phyloP scores from a whole-genome alignment of 2,888 invertebrate genomes.

The Eulithis testata region DNA sequence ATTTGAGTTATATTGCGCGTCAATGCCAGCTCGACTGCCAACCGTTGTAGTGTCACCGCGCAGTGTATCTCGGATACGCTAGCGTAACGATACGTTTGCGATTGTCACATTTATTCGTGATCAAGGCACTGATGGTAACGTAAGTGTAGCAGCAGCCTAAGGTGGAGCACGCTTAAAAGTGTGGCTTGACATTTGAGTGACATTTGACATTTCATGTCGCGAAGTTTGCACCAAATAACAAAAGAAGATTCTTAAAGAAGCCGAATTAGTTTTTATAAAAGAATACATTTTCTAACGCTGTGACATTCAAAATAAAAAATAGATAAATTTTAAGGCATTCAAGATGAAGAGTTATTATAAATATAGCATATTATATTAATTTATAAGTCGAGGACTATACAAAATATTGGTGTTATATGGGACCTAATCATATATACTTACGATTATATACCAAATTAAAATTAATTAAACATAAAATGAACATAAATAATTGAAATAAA shows the following conservation, averaged over 20 bases:
- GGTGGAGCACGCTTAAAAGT: too few relatives aligned
- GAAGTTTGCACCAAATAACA: background rate
- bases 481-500: slow-evolving; percentile 1
- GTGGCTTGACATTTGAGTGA: too few relatives aligned
- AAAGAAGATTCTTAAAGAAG: background rate
- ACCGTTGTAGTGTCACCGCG: too few relatives aligned
- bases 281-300: slow-evolving; percentile 54
- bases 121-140: too few relatives aligned
- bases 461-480: slow-evolving; percentile 24
- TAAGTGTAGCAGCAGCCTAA: too few relatives aligned
- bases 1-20: too few relatives aligned
- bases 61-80: too few relatives aligned
- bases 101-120: too few relatives aligned
- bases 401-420: slow-evolving; percentile 51
- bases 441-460: slow-evolving; percentile 31
- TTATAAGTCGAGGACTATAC: slow-evolving; percentile 44
- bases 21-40: too few relatives aligned
- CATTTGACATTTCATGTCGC: too few relatives aligned
- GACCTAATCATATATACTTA: slow-evolving; percentile 45
- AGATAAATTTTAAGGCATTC: slow-evolving; percentile 49
- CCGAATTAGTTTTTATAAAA: slow-evolving; percentile 33
- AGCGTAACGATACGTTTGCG: too few relatives aligned
- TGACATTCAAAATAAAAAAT: slow-evolving; percentile 46
- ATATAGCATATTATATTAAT: slow-evolving; percentile 38
- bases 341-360: slow-evolving; percentile 33